These are phyloP conservation scores for Drosophila melanosoma DNA, from an alignment of 2,888 invertebrate species.

Conservation along the genomic window DNA sequence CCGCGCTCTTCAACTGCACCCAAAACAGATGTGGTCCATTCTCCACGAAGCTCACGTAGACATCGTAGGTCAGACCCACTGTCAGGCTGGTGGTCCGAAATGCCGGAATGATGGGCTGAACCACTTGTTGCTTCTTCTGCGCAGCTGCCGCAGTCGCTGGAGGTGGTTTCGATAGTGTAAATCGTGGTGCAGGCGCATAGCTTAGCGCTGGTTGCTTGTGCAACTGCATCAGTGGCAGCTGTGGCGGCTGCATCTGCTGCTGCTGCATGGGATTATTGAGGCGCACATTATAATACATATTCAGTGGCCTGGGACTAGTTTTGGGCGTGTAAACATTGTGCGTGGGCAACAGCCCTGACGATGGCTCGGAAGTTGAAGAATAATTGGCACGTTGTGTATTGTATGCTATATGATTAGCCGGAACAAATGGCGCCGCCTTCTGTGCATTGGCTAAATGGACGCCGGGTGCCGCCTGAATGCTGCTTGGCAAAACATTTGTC, in stretches of 20 bases:
- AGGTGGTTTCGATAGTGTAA: slow-evolving; percentile 24
- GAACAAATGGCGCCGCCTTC: slow-evolving; percentile 31
- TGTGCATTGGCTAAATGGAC: slow-evolving; percentile 35
- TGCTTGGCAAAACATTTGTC: slow-evolving; percentile 54
- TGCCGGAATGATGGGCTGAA: slow-evolving; percentile 69
- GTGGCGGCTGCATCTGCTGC: slow-evolving; percentile 18
- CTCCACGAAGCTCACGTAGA: slow-evolving; percentile 91
- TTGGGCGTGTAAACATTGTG: slow-evolving; percentile 56
- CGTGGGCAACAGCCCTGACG: slow-evolving; percentile 28
- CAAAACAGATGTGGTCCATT: slow-evolving; percentile 93
- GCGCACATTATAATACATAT: slow-evolving; percentile 69
- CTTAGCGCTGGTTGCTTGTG: slow-evolving; percentile 34
- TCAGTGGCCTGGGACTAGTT: slow-evolving; percentile 54
- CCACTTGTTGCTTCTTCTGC: slow-evolving; percentile 38
- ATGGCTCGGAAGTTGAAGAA: slow-evolving; percentile 48
- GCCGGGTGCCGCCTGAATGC: slow-evolving; percentile 32
- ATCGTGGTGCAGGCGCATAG: slow-evolving; percentile 64
- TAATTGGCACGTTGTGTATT: slow-evolving; percentile 64
- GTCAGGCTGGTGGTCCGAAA: slow-evolving; percentile 85
- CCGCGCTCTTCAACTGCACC: slow-evolving; percentile 89
- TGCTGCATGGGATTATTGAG: slow-evolving; percentile 61
- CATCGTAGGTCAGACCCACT: slow-evolving; percentile 87
- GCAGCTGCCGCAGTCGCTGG: slow-evolving; percentile 45
- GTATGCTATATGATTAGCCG: slow-evolving; percentile 29
- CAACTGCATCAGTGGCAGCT: slow-evolving; percentile 21